Conservation (phyloP, 2,888 invertebrate species). For the Heterodera filipjevi region DNA sequence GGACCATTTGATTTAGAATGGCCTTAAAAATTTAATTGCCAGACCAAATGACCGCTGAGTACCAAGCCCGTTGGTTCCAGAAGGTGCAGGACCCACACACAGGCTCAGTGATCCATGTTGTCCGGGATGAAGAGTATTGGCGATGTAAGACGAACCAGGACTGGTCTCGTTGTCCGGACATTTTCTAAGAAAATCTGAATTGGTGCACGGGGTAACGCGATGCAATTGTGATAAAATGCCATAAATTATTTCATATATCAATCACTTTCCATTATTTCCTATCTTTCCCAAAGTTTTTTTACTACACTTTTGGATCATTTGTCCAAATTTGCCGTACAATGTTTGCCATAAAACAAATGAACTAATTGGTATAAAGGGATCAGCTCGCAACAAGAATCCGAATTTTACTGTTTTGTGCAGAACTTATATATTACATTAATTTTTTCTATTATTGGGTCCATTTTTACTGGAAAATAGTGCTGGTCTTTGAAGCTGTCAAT, state of each 20-base stretch:
- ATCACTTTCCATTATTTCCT: background rate
- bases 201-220: background rate
- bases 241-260: background rate
- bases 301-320: background rate
- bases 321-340: background rate
- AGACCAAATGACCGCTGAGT: conserved; percentile 42
- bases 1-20: no score
- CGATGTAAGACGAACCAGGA: conserved; percentile 82
- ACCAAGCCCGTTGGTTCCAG: conserved; percentile 69
- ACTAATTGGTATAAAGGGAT: background rate
- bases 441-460: no score
- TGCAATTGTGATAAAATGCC: background rate
- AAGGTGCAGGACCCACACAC: conserved; percentile 70
- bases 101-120: conserved; percentile 78
- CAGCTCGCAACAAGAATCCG: no score
- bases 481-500: no score
- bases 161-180: conserved; percentile 88
- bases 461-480: no score
- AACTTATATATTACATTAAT: no score
- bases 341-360: background rate
- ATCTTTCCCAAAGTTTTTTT: background rate
- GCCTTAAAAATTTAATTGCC: no score
- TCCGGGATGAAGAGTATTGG: conserved; percentile 83
- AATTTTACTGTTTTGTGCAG: no score
- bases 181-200: conserved; percentile 70